Conservation (phyloP, 2,797 vertebrate species). For the Enteromius afrohamiltoni region DNA sequence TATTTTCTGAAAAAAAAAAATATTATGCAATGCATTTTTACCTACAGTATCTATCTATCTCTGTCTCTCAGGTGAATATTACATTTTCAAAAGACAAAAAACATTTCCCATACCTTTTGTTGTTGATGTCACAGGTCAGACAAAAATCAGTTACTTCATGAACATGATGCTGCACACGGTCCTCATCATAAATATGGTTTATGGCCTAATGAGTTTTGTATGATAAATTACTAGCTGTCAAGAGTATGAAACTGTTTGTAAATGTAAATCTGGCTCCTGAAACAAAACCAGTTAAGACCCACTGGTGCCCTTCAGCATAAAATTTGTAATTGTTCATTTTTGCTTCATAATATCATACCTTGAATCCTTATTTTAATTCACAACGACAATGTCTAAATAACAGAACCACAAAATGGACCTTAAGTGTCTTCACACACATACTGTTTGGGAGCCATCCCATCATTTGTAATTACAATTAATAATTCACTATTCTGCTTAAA, state of each 20-base stretch:
- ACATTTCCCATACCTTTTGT: not conserved
- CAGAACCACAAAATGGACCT: slow-evolving; percentile 31
- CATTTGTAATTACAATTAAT: not conserved
- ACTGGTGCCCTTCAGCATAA: not conserved
- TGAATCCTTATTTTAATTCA: slow-evolving; percentile 50
- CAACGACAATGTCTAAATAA: slow-evolving; percentile 63
- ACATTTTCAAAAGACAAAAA: not conserved
- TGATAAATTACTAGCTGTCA: slow-evolving; percentile 2
- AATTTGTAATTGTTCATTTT: not conserved
- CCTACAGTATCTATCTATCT: not conserved
- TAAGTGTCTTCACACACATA: slow-evolving; percentile 31
- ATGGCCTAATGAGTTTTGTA: not conserved
- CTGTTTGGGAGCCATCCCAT: slow-evolving; percentile 56
- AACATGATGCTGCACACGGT: not conserved
- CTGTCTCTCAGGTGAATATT: not conserved
- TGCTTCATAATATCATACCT: slow-evolving; percentile 27
- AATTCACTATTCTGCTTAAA: not conserved
- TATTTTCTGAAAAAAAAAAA: not conserved
- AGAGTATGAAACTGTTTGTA: not conserved
- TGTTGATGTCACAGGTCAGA: not conserved
- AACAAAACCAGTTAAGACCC: slow-evolving; percentile 14
- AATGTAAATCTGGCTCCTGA: not conserved
- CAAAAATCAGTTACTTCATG: slow-evolving; percentile 6
- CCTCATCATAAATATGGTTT: slow-evolving; percentile 4
- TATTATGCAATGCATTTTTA: not conserved